Evolutionary conservation across 2,888 invertebrate genomes (phyloP), one percentile per base, ranked within the genome.

Genomic region (Blera fallax): DNA sequence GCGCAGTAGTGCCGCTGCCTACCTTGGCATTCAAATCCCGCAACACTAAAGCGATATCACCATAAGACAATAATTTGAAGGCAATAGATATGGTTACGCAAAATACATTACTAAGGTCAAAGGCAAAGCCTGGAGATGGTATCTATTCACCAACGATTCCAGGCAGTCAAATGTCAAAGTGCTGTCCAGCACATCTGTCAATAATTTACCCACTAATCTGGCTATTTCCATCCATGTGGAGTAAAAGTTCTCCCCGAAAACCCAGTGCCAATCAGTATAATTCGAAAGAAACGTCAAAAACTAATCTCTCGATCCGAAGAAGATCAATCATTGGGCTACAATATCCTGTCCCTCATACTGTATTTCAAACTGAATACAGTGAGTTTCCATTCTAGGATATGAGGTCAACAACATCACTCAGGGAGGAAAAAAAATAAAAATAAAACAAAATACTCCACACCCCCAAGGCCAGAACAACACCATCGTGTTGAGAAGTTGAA

Each of bases 361-460:
- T 50, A 69, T 54, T n/a, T 70, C 54, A 62, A 58, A 67, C 50
- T 62, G 52, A 62, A 58, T 43, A 54, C 18, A 40, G 1, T 0
- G n/a, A 32, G 29, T 40, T 56, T 67, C 54, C 43, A 70, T 74
- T 84, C 80, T 70, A 80, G 84, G 84, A 80, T 76, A 70, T 50
- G 84, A 84, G 84, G 84, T 84, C 84, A 84, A 84, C 74, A 84
- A 80, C 80, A 74, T 43, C 70, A 60, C 54, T 62, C 56, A 54
- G 43, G n/a, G 11, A 10, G 11, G 10, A 7, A 24, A 18, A 16
- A 11, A 34, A 21, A 54, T 8, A 18, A 16, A 18, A 14, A 50
- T 18, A 43, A 50, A n/a, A 32, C 16, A 2, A 18, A 14, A 8
- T 24, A 32, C 70, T 34, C 27, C 48, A 37, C 40, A 50, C 24